These are phyloP conservation scores for Isoperla grammatica DNA, from an alignment of 2,888 invertebrate genomes.

Conservation along the genomic window DNA sequence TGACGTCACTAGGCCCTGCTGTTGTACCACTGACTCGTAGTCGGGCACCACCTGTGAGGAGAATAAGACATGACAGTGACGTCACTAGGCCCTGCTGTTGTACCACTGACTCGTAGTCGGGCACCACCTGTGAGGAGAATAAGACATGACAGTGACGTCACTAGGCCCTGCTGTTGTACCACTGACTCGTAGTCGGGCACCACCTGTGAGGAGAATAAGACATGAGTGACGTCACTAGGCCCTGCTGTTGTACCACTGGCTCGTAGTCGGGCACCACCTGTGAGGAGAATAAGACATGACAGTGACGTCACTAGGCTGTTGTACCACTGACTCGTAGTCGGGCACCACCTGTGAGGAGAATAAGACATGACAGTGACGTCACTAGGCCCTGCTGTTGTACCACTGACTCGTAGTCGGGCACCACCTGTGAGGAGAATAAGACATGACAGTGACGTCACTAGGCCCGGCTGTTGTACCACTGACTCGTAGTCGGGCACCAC, in stretches of 20 bases:
- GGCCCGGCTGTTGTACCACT: conserved; percentile 24
- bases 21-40: no score
- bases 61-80: no score
- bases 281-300: no score
- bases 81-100: conserved; percentile 26
- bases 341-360: no score
- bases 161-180: conserved; percentile 25
- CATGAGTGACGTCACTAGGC: no score
- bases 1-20: no score
- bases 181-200: conserved; percentile 23
- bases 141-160: conserved; percentile 10
- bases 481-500: conserved; percentile 25
- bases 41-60: no score
- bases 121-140: conserved; percentile 14
- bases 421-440: conserved; percentile 14
- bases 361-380: no score
- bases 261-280: conserved; percentile 26
- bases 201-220: conserved; percentile 17
- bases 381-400: conserved; percentile 26
- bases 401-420: conserved; percentile 23
- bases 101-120: conserved; percentile 24
- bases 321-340: conserved; percentile 19
- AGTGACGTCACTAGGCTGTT: conserved; percentile 8
- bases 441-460: conserved; percentile 21
- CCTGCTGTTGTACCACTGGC: conserved; percentile 24